Conservation (phyloP, 2,113 vertebrate species). For the Alouatta palliata region DNA sequence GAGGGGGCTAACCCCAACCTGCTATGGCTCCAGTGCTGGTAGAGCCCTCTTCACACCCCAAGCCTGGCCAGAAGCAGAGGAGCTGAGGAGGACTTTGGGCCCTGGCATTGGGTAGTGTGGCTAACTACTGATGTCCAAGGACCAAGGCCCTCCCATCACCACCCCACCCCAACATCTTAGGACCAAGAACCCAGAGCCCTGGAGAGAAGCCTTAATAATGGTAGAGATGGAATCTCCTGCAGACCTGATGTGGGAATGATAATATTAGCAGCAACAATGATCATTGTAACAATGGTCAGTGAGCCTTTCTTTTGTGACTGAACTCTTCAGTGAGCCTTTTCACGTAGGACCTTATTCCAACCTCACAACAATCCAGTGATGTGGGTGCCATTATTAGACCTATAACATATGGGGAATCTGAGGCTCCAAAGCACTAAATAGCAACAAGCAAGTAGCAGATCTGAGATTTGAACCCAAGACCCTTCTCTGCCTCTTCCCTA, state of each 20-base stretch:
- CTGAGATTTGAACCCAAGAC: neutral
- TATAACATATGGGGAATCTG: neutral
- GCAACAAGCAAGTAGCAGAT: neutral
- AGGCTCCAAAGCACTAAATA: neutral
- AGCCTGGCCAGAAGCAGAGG: neutral
- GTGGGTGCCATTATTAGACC: rapidly evolving
- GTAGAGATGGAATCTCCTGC: neutral
- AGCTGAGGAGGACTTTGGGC: rapidly evolving
- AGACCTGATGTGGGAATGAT: neutral
- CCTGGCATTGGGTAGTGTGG: too few relatives aligned
- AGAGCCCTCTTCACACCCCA: neutral
- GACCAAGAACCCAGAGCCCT: neutral
- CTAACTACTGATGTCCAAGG: rapidly evolving
- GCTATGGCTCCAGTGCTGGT: neutral
- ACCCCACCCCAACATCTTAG: rapidly evolving
- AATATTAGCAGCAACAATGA: neutral
- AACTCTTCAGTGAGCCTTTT: neutral
- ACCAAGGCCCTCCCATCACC: neutral
- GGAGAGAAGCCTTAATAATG: neutral
- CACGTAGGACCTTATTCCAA: rapidly evolving
- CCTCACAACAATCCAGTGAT: neutral
- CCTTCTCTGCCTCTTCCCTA: neutral
- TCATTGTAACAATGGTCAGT: neutral
- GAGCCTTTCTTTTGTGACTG: neutral
- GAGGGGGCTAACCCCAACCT: neutral